Percentiles rank a stretch among this genome's conserved stretches.
Conservation (phyloP, 2,113 vertebrate genomes). For the Trichomycterus rosablanca region DNA sequence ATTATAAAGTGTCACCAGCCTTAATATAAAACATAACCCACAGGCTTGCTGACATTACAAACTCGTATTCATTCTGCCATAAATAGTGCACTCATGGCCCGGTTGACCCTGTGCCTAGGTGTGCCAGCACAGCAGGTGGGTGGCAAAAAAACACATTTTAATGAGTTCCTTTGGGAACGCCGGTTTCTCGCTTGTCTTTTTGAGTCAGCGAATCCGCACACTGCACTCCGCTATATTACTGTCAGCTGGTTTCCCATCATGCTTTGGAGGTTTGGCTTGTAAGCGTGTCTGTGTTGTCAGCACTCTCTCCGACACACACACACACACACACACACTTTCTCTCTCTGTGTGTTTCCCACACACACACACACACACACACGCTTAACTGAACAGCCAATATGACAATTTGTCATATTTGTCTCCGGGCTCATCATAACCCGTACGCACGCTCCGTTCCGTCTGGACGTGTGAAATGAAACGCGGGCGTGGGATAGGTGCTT, state of each 20-base stretch:
- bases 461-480: slow-evolving; percentile 52
- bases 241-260: slow-evolving; percentile 59
- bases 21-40: no score
- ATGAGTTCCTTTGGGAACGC: slow-evolving; percentile 75
- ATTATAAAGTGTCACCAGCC: no score
- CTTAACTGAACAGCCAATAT: slow-evolving; percentile 64
- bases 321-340: slow-evolving; percentile 1
- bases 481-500: slow-evolving; percentile 56
- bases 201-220: slow-evolving; percentile 34
- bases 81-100: slow-evolving; percentile 52
- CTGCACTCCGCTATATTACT: slow-evolving; percentile 55
- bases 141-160: slow-evolving; percentile 65
- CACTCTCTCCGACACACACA: slow-evolving; percentile 14
- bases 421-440: slow-evolving; percentile 53
- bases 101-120: slow-evolving; percentile 41
- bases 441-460: slow-evolving; percentile 43
- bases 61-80: slow-evolving; percentile 11
- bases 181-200: slow-evolving; percentile 36
- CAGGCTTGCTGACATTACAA: no score
- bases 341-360: background rate
- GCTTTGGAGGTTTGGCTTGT: slow-evolving; percentile 48
- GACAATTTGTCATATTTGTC: slow-evolving; percentile 78
- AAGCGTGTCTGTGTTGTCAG: slow-evolving; percentile 48
- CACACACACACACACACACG: slow-evolving; percentile 24
- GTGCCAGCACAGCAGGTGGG: slow-evolving; percentile 26